Conservation (phyloP, 2,888 invertebrate genomes). For the Teleiodes luculella region DNA sequence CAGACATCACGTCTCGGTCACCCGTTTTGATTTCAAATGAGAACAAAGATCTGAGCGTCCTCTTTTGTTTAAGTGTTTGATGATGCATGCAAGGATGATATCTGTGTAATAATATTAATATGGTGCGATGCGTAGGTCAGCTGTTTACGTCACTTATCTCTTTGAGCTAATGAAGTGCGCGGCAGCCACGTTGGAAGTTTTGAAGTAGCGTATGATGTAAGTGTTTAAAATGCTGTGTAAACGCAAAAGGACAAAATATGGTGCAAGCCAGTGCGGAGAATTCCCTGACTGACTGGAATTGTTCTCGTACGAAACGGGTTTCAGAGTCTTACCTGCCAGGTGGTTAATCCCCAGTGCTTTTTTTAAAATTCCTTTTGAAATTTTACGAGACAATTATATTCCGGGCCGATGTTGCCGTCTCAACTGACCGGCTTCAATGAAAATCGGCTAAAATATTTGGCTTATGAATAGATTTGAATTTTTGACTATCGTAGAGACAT, state of each 20-base stretch:
- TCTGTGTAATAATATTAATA: no score
- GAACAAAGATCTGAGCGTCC: constrained; percentile 26
- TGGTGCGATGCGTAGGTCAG: constrained; percentile 5
- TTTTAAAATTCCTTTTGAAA: background rate
- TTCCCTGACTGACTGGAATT: background rate
- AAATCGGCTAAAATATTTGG: no score
- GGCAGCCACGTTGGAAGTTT: background rate
- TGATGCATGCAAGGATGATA: constrained; percentile 23
- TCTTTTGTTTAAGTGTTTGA: constrained; percentile 26
- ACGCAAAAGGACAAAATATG: background rate
- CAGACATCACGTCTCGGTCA: constrained; percentile 15
- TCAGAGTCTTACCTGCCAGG: background rate
- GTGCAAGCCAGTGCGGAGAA: background rate
- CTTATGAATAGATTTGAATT: no score
- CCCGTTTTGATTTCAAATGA: constrained; percentile 13
- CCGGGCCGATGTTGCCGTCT: no score
- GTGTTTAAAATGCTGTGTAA: background rate
- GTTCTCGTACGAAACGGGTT: background rate
- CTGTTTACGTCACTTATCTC: background rate
- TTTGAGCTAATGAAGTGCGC: background rate
- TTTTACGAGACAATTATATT: background rate
- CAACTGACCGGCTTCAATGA: no score
- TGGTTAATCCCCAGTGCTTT: background rate
- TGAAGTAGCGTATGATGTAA: background rate
- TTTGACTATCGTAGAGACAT: no score